Evolutionary conservation across 2,888 invertebrate genomes (phyloP), one percentile per base, ranked within the genome.

Genomic region (Neuroscelio doddi): DNA sequence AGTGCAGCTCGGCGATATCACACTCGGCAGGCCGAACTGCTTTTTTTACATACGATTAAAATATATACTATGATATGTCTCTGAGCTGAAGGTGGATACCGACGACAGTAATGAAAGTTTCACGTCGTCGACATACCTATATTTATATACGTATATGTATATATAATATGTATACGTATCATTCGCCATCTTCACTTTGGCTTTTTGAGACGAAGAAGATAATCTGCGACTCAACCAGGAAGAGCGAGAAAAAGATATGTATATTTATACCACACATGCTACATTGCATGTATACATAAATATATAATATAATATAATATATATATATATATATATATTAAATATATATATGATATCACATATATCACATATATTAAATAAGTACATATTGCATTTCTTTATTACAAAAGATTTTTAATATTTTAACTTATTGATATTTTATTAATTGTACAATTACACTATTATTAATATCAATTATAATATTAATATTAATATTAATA

Each of bases 11-110:
- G 56, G 57, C 65, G 44, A 57, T 62, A 61, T 62, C 65, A 61
- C 65, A 59, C 64, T 65, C 59, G 64, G 64, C 59, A 59, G 56
- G 59, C 51, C 64, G 59, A 64, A 53, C 50, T 55, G 64, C 58
- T 34, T 29, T 58, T 57, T n/a, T n/a, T n/a, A n/a, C n/a, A n/a
- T n/a, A n/a, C n/a, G n/a, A n/a, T n/a, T n/a, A n/a, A n/a, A 55
- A 58, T 64, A 55, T 53, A 42, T 46, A 53, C 42, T 45, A 51
- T 51, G 21, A 47, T 55, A 61, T 52, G 52, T 62, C 61, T 61
- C 51, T 57, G 57, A 61, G 61, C 47, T 52, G 50, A 45, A 46
- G 53, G 41, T 17, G 41, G 27, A 50, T 29, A 45, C 30, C 38
- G 57, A 53, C 53, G 53, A 55, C 51, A 46, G 12, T 42, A 46